These are phyloP conservation scores for Caranx melampygus DNA, from an alignment of 2,113 vertebrate genomes.

Conservation along the genomic window DNA sequence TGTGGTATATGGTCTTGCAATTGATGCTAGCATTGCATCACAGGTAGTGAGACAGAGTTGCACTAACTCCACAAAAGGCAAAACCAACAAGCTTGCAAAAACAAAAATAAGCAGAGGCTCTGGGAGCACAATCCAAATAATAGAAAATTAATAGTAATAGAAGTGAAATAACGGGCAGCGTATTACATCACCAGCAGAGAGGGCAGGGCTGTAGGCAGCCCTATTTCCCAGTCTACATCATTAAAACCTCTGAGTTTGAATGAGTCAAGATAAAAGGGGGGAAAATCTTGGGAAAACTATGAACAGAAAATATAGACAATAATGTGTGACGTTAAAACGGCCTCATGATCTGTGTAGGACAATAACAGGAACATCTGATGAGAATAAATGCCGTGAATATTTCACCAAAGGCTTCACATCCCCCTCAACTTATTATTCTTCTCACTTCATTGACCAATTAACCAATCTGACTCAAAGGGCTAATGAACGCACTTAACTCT, in stretches of 20 bases:
- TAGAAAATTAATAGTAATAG: conserved; percentile 18
- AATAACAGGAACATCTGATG: conserved; percentile 56
- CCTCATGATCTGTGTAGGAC: conserved; percentile 42
- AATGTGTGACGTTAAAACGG: conserved; percentile 2
- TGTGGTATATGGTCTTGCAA: neutral
- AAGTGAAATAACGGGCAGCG: conserved; percentile 8
- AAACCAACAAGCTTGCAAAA: conserved; percentile 28
- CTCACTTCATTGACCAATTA: conserved; percentile 76
- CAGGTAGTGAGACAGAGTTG: neutral
- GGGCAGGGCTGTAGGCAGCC: neutral
- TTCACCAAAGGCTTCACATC: conserved; percentile 63
- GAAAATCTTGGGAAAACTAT: neutral
- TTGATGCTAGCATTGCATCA: neutral
- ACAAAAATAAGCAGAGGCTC: neutral
- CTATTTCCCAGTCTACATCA: conserved; percentile 17
- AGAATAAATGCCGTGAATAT: conserved; percentile 55
- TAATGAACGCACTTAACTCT: conserved; percentile 69
- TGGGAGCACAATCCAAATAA: neutral
- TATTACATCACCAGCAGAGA: conserved; percentile 26
- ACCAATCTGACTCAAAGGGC: conserved; percentile 71
- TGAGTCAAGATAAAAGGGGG: conserved; percentile 19
- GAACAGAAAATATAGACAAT: conserved; percentile 4
- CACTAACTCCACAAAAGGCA: neutral
- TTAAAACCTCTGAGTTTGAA: conserved; percentile 11
- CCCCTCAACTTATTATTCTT: conserved; percentile 63